Evolutionary conservation across 2,888 invertebrate genomes (phyloP).

Genomic region (Ectropis crepuscularia): DNA sequence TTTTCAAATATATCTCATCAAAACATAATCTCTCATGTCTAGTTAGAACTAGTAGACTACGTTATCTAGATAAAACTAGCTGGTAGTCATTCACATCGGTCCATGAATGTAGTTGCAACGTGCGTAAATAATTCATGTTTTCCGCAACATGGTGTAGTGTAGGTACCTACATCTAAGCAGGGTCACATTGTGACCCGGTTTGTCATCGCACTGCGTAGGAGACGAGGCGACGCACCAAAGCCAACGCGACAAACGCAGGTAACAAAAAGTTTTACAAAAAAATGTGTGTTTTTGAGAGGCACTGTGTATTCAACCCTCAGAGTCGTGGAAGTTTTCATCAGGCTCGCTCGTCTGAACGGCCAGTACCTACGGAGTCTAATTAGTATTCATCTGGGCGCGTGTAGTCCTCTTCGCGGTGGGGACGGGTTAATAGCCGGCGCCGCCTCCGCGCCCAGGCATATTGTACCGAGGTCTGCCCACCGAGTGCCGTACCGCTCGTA

Average conservation of each 20-base stretch:
- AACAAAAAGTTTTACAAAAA: conserved; percentile 24
- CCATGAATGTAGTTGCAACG: conserved; percentile 36
- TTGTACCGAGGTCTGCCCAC: conserved; percentile 80
- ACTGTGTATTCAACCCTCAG: conserved; percentile 31
- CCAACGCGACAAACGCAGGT: conserved; percentile 19
- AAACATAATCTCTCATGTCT: not conserved
- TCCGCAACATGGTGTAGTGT: conserved; percentile 34
- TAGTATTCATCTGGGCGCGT: conserved; percentile 84
- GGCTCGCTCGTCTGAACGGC: conserved; percentile 41
- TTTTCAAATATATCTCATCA: not conserved
- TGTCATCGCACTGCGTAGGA: conserved; percentile 42
- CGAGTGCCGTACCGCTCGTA: conserved; percentile 67
- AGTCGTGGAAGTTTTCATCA: conserved; percentile 44
- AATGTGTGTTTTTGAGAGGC: conserved; percentile 20
- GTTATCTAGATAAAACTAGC: conserved; percentile 8
- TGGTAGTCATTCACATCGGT: conserved; percentile 27
- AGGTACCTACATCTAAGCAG: conserved; percentile 29
- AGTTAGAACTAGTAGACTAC: not conserved
- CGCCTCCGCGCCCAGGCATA: conserved; percentile 84
- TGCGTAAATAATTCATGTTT: conserved; percentile 44
- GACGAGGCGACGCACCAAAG: conserved; percentile 19
- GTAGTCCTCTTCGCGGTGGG: conserved; percentile 82
- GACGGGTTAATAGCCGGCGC: conserved; percentile 84
- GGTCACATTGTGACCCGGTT: conserved; percentile 43
- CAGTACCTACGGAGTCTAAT: conserved; percentile 77